Percentiles rank a stretch among this genome's conserved stretches.
phyloP scores from a whole-genome alignment of 1,140 invertebrate genomes.

The Drosophila azteca region DNA sequence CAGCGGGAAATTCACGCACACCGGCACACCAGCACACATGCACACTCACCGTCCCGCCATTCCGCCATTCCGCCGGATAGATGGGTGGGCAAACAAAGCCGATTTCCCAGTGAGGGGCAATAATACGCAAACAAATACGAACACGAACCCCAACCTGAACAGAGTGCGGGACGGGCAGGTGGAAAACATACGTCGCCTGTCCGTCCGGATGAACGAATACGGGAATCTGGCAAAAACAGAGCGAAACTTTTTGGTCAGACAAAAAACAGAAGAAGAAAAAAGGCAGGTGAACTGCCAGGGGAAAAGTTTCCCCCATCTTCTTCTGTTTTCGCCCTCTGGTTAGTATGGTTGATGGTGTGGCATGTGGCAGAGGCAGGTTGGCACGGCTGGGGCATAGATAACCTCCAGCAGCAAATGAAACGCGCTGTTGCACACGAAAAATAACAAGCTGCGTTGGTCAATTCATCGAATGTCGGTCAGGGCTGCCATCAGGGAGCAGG shows the following conservation, averaged over 20 bases:
- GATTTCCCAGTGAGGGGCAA: constrained; percentile 59
- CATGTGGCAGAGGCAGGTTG: background rate
- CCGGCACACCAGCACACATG: constrained; percentile 45
- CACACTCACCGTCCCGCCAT: constrained; percentile 6
- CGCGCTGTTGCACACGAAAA: constrained; percentile 77
- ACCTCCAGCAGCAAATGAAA: constrained; percentile 56
- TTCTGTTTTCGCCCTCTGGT: constrained; percentile 1
- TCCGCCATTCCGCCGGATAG: too few species aligned
- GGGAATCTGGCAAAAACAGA: constrained; percentile 56
- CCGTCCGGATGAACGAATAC: constrained; percentile 34
- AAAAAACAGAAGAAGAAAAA: constrained; percentile 25
- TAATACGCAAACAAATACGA: constrained; percentile 70
- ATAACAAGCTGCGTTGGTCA: constrained; percentile 79
- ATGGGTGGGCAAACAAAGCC: constrained; percentile 39
- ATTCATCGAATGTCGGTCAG: constrained; percentile 80
- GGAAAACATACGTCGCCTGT: constrained; percentile 73
- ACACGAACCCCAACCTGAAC: constrained; percentile 21
- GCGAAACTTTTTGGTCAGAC: constrained; percentile 31
- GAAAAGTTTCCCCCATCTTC: background rate
- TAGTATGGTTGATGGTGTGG: background rate
- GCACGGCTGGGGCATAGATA: background rate
- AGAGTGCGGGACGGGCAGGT: constrained; percentile 24
- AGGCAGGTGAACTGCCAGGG: constrained; percentile 34
- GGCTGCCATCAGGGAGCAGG: constrained; percentile 43
- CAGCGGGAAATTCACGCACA: constrained; percentile 65